Evolutionary conservation across 2,888 invertebrate species (phyloP).

Genomic region (Cenopis cana): DNA sequence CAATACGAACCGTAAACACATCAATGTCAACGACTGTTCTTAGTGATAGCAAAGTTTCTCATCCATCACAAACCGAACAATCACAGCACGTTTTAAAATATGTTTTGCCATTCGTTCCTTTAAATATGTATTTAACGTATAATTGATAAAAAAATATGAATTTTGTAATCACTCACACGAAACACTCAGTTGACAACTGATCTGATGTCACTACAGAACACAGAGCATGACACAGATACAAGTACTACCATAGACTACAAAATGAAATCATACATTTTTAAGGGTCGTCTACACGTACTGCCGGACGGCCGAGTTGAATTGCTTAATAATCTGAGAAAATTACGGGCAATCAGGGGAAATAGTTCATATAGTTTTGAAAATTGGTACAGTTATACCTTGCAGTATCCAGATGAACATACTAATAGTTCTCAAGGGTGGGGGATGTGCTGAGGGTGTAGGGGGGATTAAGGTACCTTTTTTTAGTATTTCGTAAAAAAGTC

Average conservation of each 20-base stretch:
- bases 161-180: conserved; percentile 46
- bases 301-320: too few species aligned
- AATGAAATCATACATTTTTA: not conserved
- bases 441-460: too few species aligned
- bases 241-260: conserved; percentile 16
- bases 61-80: conserved; percentile 32
- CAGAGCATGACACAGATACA: conserved; percentile 21
- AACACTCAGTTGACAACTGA: conserved; percentile 52
- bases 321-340: too few species aligned
- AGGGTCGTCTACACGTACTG: too few species aligned
- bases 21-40: conserved; percentile 61
- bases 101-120: conserved; percentile 18
- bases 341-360: too few species aligned
- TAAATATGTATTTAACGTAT: conserved; percentile 25
- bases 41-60: conserved; percentile 22
- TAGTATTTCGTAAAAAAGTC: too few species aligned
- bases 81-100: conserved; percentile 47
- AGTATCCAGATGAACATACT: too few species aligned
- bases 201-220: conserved; percentile 21
- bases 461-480: too few species aligned
- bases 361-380: too few species aligned
- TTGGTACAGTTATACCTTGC: too few species aligned
- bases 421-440: too few species aligned
- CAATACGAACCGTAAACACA: conserved; percentile 75
- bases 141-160: conserved; percentile 38